Conservation (phyloP, 2,888 invertebrate genomes). For the Dastarcus helophoroides region DNA sequence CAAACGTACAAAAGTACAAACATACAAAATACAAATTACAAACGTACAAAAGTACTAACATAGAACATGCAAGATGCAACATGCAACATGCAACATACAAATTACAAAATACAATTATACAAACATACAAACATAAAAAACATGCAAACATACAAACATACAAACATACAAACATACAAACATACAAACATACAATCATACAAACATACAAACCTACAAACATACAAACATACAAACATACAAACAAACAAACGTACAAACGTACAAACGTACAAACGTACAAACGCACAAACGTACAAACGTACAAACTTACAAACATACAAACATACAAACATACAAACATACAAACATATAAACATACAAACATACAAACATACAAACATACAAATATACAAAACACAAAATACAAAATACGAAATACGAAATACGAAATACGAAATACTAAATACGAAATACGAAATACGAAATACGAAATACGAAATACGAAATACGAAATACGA, state of each 20-base stretch:
- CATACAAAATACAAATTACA: too few species aligned
- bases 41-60: too few species aligned
- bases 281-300: slow-evolving; percentile 4
- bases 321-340: slow-evolving; percentile 4
- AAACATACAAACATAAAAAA: not conserved
- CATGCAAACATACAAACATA: slow-evolving; percentile 3
- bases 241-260: slow-evolving; percentile 1
- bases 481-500: too few species aligned
- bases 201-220: slow-evolving; percentile 5
- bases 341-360: slow-evolving; percentile 5
- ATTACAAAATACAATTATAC: too few species aligned
- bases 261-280: slow-evolving; percentile 4
- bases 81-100: too few species aligned
- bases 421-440: too few species aligned
- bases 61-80: too few species aligned
- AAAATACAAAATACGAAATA: too few species aligned
- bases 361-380: slow-evolving; percentile 1
- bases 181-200: slow-evolving; percentile 4
- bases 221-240: slow-evolving; percentile 5
- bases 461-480: too few species aligned
- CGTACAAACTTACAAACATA: slow-evolving; percentile 3
- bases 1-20: too few species aligned
- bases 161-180: slow-evolving; percentile 5
- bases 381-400: not conserved
- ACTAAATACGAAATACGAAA: too few species aligned